Base-by-base conservation (phyloP, 2,888 invertebrate species). In the Desoria tigrina region DNA sequence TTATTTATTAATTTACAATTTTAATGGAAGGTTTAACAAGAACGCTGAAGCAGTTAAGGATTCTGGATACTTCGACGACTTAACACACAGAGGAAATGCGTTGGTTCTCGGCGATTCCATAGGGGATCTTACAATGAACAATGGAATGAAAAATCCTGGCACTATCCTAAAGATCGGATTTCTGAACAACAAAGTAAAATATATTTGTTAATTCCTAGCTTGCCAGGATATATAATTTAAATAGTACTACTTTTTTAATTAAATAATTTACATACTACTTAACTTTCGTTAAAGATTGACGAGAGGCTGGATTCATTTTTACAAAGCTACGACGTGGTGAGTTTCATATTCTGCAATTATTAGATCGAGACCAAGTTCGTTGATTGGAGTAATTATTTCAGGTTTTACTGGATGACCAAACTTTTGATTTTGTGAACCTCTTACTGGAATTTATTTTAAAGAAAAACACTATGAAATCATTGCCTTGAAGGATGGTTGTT, bases 51-150 rank as follows among this genome's bases (percentile, higher is more conserved):
- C 51, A 11, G 90, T 88, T 0, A 83, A 96, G 45, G 58, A 64
- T 24, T 58, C 49, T 7, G 39, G 61, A 1, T 71, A 68, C 49
- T 69, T 72, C 58, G 57, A 65, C 11, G 78, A 82, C 24, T 71
- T 82, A 32, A 68, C 68, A 65, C 82, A 84, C 54, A 83, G 92
- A n/a, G 84, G 83, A 69, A 94, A 95, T 80, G 89, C 94, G 0
- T 84, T 98, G 39, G 83, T 98, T 0, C 85, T 97, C 86, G 97
- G 97, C 0, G 97, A 98, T 80, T 90, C 90, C 0, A 81, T 93
- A 1, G 97, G 96, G 0, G 97, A 98, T 82, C 88, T 94, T 0
- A 85, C 85, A 21, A 98, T 98, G 97, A 90, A 91, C 0, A 88
- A 92, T 72, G 96, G 95, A 1, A 87, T 93, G 76, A 23, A 14